Evolutionary conservation across 2,888 invertebrate species (phyloP).

Genomic region (Herminia tarsipennalis): DNA sequence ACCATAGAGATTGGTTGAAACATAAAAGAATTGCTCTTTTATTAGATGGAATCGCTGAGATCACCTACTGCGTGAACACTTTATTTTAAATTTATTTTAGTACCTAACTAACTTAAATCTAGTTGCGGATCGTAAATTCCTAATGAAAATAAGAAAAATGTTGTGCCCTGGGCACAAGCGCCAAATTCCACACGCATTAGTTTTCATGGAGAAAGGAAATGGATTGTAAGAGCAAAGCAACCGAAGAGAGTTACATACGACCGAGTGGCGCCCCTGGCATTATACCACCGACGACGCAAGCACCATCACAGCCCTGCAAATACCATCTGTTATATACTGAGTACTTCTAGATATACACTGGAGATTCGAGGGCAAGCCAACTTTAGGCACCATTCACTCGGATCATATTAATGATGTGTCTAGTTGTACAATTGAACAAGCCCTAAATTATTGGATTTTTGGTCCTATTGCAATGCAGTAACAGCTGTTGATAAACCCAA

Average conservation of each 20-base stretch:
- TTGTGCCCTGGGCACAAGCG: not conserved
- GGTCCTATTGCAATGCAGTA: no score
- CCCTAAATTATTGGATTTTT: no score
- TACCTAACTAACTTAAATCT: not conserved
- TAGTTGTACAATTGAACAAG: no score
- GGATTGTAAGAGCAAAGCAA: slow-evolving; percentile 1
- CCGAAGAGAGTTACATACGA: not conserved
- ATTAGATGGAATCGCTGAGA: no score
- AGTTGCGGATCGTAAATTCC: not conserved
- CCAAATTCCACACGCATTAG: slow-evolving; percentile 10
- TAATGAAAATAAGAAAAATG: slow-evolving; percentile 8
- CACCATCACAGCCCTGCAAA: not conserved
- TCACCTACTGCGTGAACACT: no score
- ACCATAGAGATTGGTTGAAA: no score
- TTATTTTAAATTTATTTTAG: not conserved
- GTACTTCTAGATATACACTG: no score
- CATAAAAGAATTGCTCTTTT: no score
- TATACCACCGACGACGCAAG: not conserved
- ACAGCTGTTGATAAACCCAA: no score
- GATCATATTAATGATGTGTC: no score
- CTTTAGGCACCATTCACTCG: no score
- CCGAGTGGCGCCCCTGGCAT: slow-evolving; percentile 2
- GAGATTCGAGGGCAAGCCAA: no score
- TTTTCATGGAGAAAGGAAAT: slow-evolving; percentile 7
- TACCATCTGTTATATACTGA: not conserved